Percentiles rank a stretch among this genome's conserved stretches.
Conservation (phyloP, 2,888 invertebrate species). For the Cheilosia scutellata region DNA sequence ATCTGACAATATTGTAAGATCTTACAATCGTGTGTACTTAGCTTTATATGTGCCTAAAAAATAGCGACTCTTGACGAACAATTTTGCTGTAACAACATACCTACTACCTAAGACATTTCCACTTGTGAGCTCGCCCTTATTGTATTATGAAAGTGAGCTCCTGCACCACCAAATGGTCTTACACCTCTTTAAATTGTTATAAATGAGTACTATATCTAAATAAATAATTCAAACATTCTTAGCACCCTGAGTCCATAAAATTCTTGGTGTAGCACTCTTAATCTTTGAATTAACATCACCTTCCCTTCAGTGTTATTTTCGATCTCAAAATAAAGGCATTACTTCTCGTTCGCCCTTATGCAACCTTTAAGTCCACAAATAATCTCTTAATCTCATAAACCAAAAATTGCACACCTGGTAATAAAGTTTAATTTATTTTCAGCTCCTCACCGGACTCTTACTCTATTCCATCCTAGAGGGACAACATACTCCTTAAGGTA, state of each 20-base stretch:
- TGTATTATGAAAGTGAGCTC: no score
- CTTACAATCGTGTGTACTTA: no score
- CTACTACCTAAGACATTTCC: no score
- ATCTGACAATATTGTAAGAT: no score
- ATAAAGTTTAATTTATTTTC: conserved; percentile 65
- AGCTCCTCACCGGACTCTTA: conserved; percentile 54
- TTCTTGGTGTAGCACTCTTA: background rate
- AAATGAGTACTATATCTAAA: no score
- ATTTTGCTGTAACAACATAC: no score
- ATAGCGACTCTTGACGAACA: no score
- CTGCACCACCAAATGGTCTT: no score
- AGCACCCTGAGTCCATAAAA: background rate
- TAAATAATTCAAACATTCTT: no score
- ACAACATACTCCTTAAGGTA: conserved; percentile 69
- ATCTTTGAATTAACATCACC: conserved; percentile 7
- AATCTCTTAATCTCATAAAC: conserved; percentile 58
- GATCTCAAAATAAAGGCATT: conserved; percentile 6
- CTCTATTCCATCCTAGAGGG: conserved; percentile 56
- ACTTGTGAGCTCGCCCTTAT: no score
- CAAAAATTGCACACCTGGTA: conserved; percentile 69
- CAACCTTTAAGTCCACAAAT: conserved; percentile 17
- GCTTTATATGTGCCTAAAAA: no score
- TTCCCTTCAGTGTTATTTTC: background rate
- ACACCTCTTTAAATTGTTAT: no score
- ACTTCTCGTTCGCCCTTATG: background rate